Evolutionary conservation across 2,888 invertebrate genomes (phyloP), one percentile per base, ranked within the genome.

Genomic region (Stratiomys singularior): DNA sequence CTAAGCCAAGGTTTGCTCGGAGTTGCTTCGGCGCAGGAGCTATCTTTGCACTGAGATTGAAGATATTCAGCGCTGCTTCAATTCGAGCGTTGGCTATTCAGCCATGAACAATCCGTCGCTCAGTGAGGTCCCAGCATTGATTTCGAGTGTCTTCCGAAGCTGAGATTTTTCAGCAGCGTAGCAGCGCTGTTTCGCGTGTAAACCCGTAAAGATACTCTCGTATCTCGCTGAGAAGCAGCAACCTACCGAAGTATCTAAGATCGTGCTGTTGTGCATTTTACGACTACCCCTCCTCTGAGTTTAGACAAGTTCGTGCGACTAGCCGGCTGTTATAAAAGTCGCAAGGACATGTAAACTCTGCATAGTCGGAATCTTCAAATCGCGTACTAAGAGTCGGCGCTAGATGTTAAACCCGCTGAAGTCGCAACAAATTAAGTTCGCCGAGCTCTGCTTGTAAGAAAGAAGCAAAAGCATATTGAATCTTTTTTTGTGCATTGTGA

Each of bases 291-390:
- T 76, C 78, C 78, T 78, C 44, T 77, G 66, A 21, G 47, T 72
- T 60, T 60, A 28, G 67, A 60, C 44, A n/a, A 44, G 30, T 58
- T 72, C 56, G 64, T 67, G 21, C 30, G 47, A 46, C 77, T 47
- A 74, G 83, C 83, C 85, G 83, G 82, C 81, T 84, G 85, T 85
- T 87, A 87, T 87, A 87, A 87, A 87, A 87, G 87, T 86, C 83
- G 87, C 86, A 87, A 87, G 86, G 86, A 87, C 86, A 87, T 87
- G 85, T 85, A 84, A 83, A 85, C 84, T 85, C 85, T 84, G 84
- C 85, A 86, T 87, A 87, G 87, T 87, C 85, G 87, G 85, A 86
- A 86, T 85, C 85, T 87, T 78, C 74, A 76, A 74, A 78, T 77
- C 60, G 72, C 46, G 72, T 76, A 76, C 23, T 71, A 66, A 71